Percentiles rank a stretch among this genome's conserved stretches.
Conservation (phyloP, 2,797 vertebrate genomes). For the Cynopterus sphinx region DNA sequence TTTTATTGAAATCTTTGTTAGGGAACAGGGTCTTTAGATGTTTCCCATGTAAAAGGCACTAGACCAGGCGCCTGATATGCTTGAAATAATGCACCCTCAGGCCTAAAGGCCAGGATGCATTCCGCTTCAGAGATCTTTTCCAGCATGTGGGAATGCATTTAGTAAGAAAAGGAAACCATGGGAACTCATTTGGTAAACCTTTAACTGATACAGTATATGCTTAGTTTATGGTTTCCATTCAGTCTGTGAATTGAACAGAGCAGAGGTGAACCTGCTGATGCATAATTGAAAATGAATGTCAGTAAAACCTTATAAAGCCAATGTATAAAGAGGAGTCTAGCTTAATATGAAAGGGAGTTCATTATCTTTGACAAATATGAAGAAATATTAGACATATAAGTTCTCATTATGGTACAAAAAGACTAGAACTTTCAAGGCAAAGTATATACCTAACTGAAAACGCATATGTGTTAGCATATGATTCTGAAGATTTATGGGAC, state of each 20-base stretch:
- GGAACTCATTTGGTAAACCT: conserved; percentile 82
- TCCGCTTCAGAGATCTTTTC: conserved; percentile 84
- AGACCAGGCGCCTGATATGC: conserved; percentile 73
- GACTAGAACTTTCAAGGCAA: not conserved
- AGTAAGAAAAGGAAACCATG: conserved; percentile 79
- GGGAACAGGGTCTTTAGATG: conserved; percentile 70
- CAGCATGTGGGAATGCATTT: conserved; percentile 76
- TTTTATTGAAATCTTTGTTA: conserved; percentile 72
- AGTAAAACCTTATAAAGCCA: conserved; percentile 12
- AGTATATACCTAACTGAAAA: not conserved
- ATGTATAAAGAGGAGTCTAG: not conserved
- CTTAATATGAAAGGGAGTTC: not conserved
- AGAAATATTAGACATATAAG: not conserved
- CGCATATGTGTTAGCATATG: not conserved
- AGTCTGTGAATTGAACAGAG: conserved; percentile 64
- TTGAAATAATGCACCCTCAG: conserved; percentile 79
- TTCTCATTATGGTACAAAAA: not conserved
- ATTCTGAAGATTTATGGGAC: not conserved
- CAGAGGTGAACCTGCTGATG: conserved; percentile 44
- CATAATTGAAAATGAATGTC: conserved; percentile 60
- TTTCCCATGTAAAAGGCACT: conserved; percentile 81
- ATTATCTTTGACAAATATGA: not conserved
- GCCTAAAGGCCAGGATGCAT: conserved; percentile 81
- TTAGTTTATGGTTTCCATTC: conserved; percentile 70
- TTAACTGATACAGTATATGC: conserved; percentile 71